Base-by-base conservation (phyloP, 2,113 vertebrate species). In the Sarotherodon lohbergeri region DNA sequence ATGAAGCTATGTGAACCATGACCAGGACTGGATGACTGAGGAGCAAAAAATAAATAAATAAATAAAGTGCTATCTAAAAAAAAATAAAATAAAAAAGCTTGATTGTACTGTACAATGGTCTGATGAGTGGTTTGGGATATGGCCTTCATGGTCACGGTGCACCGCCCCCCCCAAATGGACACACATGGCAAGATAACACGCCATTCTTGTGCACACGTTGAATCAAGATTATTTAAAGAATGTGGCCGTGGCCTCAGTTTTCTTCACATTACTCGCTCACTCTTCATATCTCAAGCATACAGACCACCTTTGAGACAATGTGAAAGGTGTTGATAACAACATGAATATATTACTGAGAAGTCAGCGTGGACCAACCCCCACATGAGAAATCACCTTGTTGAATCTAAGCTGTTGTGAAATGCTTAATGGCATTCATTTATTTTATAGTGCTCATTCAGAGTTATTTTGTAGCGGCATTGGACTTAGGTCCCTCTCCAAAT, bases 1-100 rank as follows among this genome's bases (percentile, higher is more conserved):
- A 92, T 82, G 81, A 88, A 66, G 84, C 86, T 73, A 12, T 71
- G 85, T 66, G 85, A 87, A 90, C 48, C 82, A 85, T 86, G 83
- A 36, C 29, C 41, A 81, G 56, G 46, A 32, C 13, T 76, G 79
- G 61, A 61, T 61, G 59, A 73, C 43, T 29, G 66, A 88, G 29
- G 80, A 83, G 68, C 5, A 6, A 63, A 86, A 83, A 90, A 86
- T 87, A 9, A 32, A 57, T 3, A 29, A 16, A 57, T 39, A 61
- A 32, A 61, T 43, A 61, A 81, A 84, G 13, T 27, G 2, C 3
- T 3, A 85, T 56, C 32, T 50, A 19, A 56, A 56, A 27, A 82
- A 66, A 52, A 24, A 55, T 9, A 17, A 50, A 52, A 24, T 17
- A 48, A 27, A 79, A 82, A 82, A 50, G 12, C 41, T 36, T n/a